Base-by-base conservation (phyloP, 2,113 vertebrate genomes). In the Platycercus adscitus region DNA sequence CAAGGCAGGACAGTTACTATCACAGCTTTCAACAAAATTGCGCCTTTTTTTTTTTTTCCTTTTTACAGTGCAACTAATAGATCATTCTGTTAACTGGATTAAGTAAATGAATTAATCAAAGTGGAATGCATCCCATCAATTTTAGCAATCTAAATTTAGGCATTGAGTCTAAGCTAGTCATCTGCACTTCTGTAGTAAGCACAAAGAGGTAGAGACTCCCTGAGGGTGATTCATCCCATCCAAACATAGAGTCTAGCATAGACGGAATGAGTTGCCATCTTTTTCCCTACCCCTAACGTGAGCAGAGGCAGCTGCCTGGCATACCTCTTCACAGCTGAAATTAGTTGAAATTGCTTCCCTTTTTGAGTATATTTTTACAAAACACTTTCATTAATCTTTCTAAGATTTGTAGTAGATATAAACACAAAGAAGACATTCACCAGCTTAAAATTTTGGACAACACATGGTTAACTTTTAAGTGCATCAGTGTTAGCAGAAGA, bases 1-100 rank as follows among this genome's bases (percentile, higher is more conserved):
- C 77, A 68, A 87, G 61, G 81, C 91, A 93, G 94, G 95, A 89
- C 94, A 93, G 44, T 77, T 77, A 80, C 79, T 85, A 95, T 70
- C 53, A 88, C 41, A 92, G 86, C 79, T 93, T 95, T 89, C 39
- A 92, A 75, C 17, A 66, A 83, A 93, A 93, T 60, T 83, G 47
- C 29, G 35, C 18, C 60, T 64, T 44, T 52, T 70, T 13, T 82
- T 61, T 84, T 49, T 24, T 63, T 13, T 82, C 79, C 81, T 88
- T 68, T 86, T 44, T 23, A 41, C 39, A 33, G 33, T 58, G 37
- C 35, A 94, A 85, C 68, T 53, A 76, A 87, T 79, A 82, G 50
- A 64, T 77, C 58, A 33, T 93, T 95, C 24, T 73, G 91, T 80
- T 37, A 81, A 86, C 58, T 49, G 35, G 68, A 84, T 88, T 84